Evolutionary conservation across 2,888 invertebrate species (phyloP).

Genomic region (Stenolophus ochropezus): DNA sequence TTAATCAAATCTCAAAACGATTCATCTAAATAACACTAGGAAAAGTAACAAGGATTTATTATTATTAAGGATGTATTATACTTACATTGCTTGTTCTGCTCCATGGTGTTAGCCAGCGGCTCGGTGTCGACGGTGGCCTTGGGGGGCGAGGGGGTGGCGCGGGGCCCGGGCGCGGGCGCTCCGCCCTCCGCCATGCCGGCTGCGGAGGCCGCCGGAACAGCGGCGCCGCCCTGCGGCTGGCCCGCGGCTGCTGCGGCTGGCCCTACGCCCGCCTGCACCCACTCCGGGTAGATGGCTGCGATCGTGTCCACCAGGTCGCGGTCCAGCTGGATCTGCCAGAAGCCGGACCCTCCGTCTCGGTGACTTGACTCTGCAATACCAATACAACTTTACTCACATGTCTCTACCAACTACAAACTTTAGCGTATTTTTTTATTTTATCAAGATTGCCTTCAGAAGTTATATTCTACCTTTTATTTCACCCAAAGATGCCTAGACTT

Average conservation of each 20-base stretch:
- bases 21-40: too few species aligned
- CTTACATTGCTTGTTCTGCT: constrained; percentile 99
- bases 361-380: constrained; percentile 83
- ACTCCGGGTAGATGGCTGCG: constrained; percentile 94
- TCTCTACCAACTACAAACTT: too few species aligned
- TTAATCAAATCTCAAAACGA: too few species aligned
- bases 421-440: too few species aligned
- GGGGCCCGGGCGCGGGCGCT: constrained; percentile 65
- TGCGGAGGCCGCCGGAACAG: not conserved
- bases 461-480: too few species aligned
- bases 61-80: too few species aligned
- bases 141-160: constrained; percentile 84
- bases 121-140: constrained; percentile 96
- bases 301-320: constrained; percentile 94
- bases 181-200: constrained; percentile 69
- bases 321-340: constrained; percentile 95
- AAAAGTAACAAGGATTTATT: too few species aligned
- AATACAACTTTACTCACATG: too few species aligned
- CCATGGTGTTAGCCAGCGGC: constrained; percentile 93
- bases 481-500: too few species aligned
- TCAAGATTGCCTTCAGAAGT: too few species aligned
- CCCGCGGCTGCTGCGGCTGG: constrained; percentile 43
- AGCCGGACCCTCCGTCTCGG: constrained; percentile 81
- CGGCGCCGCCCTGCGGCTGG: not conserved
- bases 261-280: constrained; percentile 82